These are phyloP conservation scores for Galaxea fascicularis DNA, from an alignment of 92 coral and sea anemone species.

Conservation along the genomic window DNA sequence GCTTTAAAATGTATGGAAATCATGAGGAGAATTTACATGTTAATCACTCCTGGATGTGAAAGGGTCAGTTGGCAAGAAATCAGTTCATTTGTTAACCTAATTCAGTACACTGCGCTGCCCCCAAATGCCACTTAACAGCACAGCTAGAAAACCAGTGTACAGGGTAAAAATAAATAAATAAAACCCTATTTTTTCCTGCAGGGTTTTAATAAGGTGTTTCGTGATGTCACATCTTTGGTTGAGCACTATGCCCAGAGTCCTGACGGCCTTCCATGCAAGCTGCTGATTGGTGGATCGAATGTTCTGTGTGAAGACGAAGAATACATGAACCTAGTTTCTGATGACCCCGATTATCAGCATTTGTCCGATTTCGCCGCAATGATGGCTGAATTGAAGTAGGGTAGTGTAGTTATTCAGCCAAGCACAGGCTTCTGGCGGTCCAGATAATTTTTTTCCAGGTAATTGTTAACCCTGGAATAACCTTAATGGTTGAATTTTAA, in stretches of 20 bases:
- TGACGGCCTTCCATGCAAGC: slow-evolving; percentile 88
- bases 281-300: slow-evolving; percentile 90
- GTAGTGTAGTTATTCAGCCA: background rate
- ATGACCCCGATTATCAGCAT: slow-evolving; percentile 80
- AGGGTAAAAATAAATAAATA: background rate
- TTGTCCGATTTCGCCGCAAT: slow-evolving; percentile 83
- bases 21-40: too few species aligned
- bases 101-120: too few species aligned
- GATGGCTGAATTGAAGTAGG: slow-evolving; percentile 76
- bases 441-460: too few species aligned
- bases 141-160: background rate
- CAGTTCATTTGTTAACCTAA: too few species aligned
- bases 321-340: slow-evolving; percentile 55
- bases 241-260: slow-evolving; percentile 78
- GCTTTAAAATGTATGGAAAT: too few species aligned
- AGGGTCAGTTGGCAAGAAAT: too few species aligned
- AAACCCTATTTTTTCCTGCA: background rate
- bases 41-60: too few species aligned
- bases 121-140: too few species aligned
- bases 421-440: too few species aligned
- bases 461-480: too few species aligned
- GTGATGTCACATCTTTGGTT: slow-evolving; percentile 80
- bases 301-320: slow-evolving; percentile 74
- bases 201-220: slow-evolving; percentile 83
- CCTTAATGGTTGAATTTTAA: too few species aligned